phyloP scores from a whole-genome alignment of 2,888 invertebrate genomes.

The Andrena dorsata region DNA sequence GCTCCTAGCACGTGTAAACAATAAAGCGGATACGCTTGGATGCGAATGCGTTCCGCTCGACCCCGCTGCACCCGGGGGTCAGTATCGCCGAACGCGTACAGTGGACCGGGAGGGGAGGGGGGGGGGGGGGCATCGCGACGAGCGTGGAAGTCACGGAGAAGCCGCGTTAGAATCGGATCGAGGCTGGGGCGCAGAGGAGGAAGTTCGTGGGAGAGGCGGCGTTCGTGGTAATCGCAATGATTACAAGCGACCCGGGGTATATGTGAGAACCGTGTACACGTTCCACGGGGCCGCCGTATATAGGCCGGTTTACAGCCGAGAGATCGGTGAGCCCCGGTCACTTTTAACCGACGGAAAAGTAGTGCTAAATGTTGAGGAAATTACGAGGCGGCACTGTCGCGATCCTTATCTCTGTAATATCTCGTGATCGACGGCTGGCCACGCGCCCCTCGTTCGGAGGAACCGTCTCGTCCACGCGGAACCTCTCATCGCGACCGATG shows the following conservation, averaged over 20 bases:
- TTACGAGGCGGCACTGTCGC: constrained; percentile 70
- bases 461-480: constrained; percentile 35
- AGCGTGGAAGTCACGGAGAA: constrained; percentile 47
- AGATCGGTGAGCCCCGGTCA: constrained; percentile 45
- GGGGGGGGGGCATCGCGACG: not conserved
- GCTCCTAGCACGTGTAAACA: constrained; percentile 57
- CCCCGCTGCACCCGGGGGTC: constrained; percentile 46
- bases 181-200: constrained; percentile 25
- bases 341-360: constrained; percentile 62
- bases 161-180: constrained; percentile 37
- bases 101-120: too few relatives aligned
- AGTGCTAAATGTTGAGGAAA: constrained; percentile 74
- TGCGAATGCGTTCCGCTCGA: constrained; percentile 47
- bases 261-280: constrained; percentile 71
- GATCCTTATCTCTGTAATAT: constrained; percentile 69
- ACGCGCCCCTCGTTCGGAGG: constrained; percentile 60
- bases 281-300: constrained; percentile 61
- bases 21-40: constrained; percentile 55
- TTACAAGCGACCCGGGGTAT: constrained; percentile 68
- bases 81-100: constrained; percentile 41
- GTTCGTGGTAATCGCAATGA: constrained; percentile 74
- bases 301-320: constrained; percentile 67
- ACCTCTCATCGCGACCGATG: constrained; percentile 54
- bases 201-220: constrained; percentile 47
- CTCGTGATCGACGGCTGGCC: constrained; percentile 67